These are phyloP conservation scores for Rhogogaster chlorosoma DNA, from an alignment of 2,888 invertebrate genomes.

Conservation along the genomic window DNA sequence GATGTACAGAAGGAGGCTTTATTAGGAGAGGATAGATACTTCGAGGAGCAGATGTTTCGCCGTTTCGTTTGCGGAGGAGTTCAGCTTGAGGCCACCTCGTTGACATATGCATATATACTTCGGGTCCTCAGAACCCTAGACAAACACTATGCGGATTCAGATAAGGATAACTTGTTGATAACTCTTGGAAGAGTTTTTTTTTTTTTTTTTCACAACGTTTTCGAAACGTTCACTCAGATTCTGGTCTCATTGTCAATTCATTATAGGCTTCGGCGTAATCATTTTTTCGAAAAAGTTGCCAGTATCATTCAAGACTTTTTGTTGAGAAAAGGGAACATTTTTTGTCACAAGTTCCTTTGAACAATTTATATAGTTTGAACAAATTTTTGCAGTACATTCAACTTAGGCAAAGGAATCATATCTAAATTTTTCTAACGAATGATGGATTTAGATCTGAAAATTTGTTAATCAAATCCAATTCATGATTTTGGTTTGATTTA, in stretches of 20 bases:
- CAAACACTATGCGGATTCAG: constrained; percentile 22
- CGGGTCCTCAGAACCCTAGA: background rate
- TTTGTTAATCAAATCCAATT: background rate
- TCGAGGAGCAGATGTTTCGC: constrained; percentile 66
- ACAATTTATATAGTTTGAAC: background rate
- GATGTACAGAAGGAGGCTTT: constrained; percentile 55
- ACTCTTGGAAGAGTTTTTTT: background rate
- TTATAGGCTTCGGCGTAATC: background rate
- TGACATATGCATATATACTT: constrained; percentile 23
- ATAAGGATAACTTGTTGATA: background rate
- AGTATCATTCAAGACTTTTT: background rate
- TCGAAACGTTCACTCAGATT: background rate
- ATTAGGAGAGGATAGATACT: constrained; percentile 63
- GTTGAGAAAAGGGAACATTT: background rate
- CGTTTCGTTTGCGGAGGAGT: constrained; percentile 44
- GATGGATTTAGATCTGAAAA: background rate
- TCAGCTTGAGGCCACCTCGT: constrained; percentile 26
- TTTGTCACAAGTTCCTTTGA: background rate
- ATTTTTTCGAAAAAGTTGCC: background rate
- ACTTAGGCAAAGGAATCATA: background rate
- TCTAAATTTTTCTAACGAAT: background rate
- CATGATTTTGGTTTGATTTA: background rate
- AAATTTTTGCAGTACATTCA: background rate
- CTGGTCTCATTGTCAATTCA: background rate
- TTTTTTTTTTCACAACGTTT: background rate